Conservation (phyloP, 2,888 invertebrate species). For the Drosophila anomelani region DNA sequence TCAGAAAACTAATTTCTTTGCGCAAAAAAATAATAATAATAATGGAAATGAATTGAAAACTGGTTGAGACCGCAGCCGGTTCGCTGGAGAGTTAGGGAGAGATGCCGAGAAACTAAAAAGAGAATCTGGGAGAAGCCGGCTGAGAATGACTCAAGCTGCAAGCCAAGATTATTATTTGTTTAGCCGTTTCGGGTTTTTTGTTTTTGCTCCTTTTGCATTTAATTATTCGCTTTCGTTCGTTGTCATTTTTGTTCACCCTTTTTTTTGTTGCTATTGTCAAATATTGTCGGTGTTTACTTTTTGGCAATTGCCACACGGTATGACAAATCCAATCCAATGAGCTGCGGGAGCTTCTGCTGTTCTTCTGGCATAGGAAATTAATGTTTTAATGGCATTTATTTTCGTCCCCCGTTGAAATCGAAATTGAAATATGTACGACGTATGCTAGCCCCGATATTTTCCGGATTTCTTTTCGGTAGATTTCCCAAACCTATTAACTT, state of each 20-base stretch:
- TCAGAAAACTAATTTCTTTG: conserved; percentile 28
- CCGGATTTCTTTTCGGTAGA: conserved; percentile 24
- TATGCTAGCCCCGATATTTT: conserved; percentile 22
- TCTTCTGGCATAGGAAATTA: conserved; percentile 36
- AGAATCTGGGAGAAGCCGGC: conserved; percentile 47
- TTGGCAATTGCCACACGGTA: conserved; percentile 59
- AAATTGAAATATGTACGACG: conserved; percentile 31
- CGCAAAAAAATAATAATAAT: conserved; percentile 34
- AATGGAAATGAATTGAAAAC: conserved; percentile 68
- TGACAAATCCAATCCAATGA: conserved; percentile 41
- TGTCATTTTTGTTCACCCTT: conserved; percentile 8
- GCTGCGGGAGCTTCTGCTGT: conserved; percentile 18
- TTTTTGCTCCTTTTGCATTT: conserved; percentile 53
- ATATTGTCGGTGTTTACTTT: conserved; percentile 58
- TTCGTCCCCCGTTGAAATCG: conserved; percentile 31
- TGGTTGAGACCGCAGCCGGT: conserved; percentile 54
- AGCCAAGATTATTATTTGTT: conserved; percentile 23
- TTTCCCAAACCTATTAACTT: conserved; percentile 41
- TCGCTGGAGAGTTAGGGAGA: conserved; percentile 19
- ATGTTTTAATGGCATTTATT: conserved; percentile 45
- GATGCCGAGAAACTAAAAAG: conserved; percentile 13
- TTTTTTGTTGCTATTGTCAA: conserved; percentile 23
- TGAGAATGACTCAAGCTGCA: conserved; percentile 42
- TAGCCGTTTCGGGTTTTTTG: conserved; percentile 31
- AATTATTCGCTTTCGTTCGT: conserved; percentile 38